Evolutionary conservation across 1,140 invertebrate species (phyloP).

Genomic region (Pogonomyrmex barbatus): DNA sequence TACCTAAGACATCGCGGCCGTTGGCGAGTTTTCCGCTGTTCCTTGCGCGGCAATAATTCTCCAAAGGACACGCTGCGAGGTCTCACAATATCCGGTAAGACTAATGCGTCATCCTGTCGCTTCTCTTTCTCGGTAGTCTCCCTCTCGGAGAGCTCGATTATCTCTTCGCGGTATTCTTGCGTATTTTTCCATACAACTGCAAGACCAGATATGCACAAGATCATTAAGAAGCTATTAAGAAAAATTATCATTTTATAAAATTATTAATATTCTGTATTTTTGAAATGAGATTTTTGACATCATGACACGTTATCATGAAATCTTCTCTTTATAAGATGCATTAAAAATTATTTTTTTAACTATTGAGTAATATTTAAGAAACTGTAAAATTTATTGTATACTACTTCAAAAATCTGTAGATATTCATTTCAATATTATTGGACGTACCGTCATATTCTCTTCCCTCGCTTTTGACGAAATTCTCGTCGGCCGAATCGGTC

Average conservation of each 20-base stretch:
- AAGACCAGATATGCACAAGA: background rate
- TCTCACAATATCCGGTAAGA: constrained; percentile 80
- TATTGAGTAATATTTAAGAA: no score
- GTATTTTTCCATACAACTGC: constrained; percentile 21
- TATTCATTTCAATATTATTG: background rate
- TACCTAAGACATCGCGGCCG: constrained; percentile 83
- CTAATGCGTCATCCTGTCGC: constrained; percentile 8
- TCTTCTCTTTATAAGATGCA: no score
- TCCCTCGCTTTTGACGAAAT: constrained; percentile 79
- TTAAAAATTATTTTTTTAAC: no score
- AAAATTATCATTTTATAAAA: no score
- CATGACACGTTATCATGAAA: no score
- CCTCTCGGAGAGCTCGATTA: constrained; percentile 40
- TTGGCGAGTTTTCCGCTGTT: constrained; percentile 82
- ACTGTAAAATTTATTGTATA: no score
- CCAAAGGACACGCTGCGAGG: constrained; percentile 86
- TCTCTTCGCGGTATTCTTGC: constrained; percentile 31
- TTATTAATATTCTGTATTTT: no score
- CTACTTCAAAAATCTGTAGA: background rate
- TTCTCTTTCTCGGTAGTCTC: constrained; percentile 43
- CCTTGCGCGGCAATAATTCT: constrained; percentile 83
- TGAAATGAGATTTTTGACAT: no score
- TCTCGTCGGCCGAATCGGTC: constrained; percentile 86
- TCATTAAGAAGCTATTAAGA: no score
- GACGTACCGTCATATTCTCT: constrained; percentile 42